phyloP scores from a whole-genome alignment of 2,797 vertebrate genomes.

The Loris lydekkerianus region DNA sequence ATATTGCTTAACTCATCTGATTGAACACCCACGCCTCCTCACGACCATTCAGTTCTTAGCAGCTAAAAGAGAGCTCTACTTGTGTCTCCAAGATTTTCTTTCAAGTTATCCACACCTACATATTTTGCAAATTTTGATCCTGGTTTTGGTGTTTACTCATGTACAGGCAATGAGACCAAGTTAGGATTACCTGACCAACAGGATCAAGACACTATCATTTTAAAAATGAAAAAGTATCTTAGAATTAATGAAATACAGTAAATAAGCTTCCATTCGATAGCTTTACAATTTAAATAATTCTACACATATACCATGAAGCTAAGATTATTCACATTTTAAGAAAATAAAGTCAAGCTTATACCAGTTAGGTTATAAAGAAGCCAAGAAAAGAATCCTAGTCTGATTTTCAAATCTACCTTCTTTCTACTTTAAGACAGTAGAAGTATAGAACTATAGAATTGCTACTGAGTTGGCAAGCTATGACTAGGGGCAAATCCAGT shows the following conservation, averaged over 20 bases:
- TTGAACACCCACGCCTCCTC: background rate
- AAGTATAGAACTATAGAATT: conserved; percentile 43
- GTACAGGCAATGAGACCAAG: background rate
- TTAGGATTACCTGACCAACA: background rate
- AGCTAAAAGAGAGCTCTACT: background rate
- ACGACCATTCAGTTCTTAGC: background rate
- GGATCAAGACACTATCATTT: conserved; percentile 5
- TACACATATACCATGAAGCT: background rate
- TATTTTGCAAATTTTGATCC: conserved; percentile 17
- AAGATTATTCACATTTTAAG: background rate
- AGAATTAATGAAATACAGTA: conserved; percentile 28
- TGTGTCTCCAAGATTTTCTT: conserved; percentile 41
- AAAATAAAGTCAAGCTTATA: conserved; percentile 16
- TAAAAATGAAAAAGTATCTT: conserved; percentile 53
- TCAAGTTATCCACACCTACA: background rate
- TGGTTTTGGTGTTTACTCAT: conserved; percentile 37
- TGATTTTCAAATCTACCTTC: conserved; percentile 58
- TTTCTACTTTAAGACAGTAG: background rate
- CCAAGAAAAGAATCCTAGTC: background rate
- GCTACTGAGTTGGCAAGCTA: background rate
- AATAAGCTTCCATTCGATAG: conserved; percentile 2
- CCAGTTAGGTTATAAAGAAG: conserved; percentile 1
- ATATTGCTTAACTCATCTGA: conserved; percentile 24
- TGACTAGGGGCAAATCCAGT: background rate
- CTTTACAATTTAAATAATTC: conserved; percentile 52